Evolutionary conservation across 1,140 invertebrate species (phyloP).

Genomic region (Eueides isabella): DNA sequence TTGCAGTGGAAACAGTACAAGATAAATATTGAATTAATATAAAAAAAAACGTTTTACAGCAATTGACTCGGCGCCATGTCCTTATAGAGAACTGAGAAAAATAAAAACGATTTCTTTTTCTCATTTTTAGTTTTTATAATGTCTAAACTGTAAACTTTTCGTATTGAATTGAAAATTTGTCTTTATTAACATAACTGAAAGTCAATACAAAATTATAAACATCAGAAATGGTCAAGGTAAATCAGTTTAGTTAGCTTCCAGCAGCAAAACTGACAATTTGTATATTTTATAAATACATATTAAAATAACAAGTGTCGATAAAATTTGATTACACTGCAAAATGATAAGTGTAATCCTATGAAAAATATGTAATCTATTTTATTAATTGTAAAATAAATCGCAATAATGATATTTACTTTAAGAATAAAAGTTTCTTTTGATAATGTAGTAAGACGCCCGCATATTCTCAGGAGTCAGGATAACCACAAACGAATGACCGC

Average conservation of each 20-base stretch:
- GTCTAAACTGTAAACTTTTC: background rate
- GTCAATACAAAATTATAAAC: constrained; percentile 50
- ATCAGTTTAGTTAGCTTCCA: constrained; percentile 45
- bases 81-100: background rate
- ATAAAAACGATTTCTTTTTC: background rate
- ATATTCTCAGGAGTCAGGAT: constrained; percentile 69
- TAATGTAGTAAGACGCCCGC: constrained; percentile 57
- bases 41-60: constrained; percentile 21
- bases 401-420: background rate
- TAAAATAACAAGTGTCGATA: constrained; percentile 33
- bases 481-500: constrained; percentile 74
- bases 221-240: constrained; percentile 70
- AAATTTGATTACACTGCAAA: constrained; percentile 36
- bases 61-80: constrained; percentile 25
- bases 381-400: constrained; percentile 1
- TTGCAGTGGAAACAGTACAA: constrained; percentile 33
- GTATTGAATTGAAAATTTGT: background rate
- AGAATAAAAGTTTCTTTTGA: constrained; percentile 24
- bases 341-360: constrained; percentile 32
- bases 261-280: constrained; percentile 15
- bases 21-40: constrained; percentile 36
- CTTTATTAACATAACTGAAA: constrained; percentile 56
- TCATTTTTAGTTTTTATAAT: background rate
- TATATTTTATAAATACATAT: background rate
- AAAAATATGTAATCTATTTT: constrained; percentile 18